These are phyloP conservation scores for Euschistus heros DNA, from an alignment of 1,140 invertebrate species.

Conservation along the genomic window DNA sequence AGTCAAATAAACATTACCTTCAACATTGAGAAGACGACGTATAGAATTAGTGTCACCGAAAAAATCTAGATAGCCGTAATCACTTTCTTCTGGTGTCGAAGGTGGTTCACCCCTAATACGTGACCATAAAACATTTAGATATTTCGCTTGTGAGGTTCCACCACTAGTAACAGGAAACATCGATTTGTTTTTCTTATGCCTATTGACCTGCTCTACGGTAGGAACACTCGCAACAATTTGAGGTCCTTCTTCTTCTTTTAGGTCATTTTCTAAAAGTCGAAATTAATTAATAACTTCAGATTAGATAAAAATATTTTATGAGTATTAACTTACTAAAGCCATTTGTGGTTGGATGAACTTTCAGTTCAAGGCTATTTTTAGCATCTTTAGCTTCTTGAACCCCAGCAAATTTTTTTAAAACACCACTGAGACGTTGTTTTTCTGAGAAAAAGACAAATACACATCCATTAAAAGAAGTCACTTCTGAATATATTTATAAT, in stretches of 20 bases:
- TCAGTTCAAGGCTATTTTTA: background rate
- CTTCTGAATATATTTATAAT: no score
- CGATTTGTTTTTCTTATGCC: conserved; percentile 16
- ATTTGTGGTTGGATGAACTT: no score
- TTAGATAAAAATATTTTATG: no score
- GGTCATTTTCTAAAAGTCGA: background rate
- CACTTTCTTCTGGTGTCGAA: conserved; percentile 5
- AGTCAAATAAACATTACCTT: conserved; percentile 26
- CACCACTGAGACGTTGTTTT: conserved; percentile 20
- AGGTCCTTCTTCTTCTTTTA: conserved; percentile 12
- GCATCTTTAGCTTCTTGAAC: conserved; percentile 25
- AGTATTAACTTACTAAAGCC: no score
- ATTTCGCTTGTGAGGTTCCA: conserved; percentile 20
- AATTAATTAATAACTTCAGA: no score
- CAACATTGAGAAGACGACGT: conserved; percentile 24
- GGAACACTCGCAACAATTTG: background rate
- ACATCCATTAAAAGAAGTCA: background rate
- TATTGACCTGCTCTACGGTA: background rate
- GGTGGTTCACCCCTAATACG: background rate
- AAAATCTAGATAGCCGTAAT: conserved; percentile 27
- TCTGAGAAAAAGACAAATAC: conserved; percentile 21
- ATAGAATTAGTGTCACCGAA: conserved; percentile 28
- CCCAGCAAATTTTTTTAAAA: conserved; percentile 17
- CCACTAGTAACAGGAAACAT: conserved; percentile 27
- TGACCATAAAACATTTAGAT: conserved; percentile 24